Conservation (phyloP, 2,888 invertebrate species). For the Folsomia candida region DNA sequence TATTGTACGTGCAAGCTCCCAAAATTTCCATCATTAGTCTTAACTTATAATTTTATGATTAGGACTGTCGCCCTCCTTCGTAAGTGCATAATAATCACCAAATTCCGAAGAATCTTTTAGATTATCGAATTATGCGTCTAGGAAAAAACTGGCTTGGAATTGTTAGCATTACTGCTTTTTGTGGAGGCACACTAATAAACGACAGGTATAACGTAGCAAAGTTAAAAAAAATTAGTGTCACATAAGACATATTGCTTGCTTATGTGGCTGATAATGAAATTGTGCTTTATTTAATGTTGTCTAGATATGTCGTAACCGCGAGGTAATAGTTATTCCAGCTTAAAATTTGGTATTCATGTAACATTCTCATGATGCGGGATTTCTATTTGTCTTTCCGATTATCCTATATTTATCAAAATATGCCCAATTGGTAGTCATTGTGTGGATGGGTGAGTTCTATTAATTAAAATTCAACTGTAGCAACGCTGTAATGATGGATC, state of each 20-base stretch:
- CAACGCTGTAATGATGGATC: too few relatives aligned
- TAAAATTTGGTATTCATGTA: neutral
- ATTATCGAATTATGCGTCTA: neutral
- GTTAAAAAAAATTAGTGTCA: too few relatives aligned
- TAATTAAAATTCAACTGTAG: neutral
- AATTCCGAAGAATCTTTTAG: neutral
- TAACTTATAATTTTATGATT: too few relatives aligned
- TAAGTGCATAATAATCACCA: neutral
- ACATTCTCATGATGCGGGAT: neutral
- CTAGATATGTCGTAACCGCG: conserved; percentile 27
- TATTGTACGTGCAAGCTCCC: neutral
- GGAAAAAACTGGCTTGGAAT: conserved; percentile 40
- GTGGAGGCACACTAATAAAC: conserved; percentile 40
- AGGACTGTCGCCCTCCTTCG: conserved; percentile 25
- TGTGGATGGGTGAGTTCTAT: conserved; percentile 41
- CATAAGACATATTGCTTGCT: neutral
- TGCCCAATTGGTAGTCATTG: conserved; percentile 42
- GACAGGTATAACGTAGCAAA: conserved; percentile 30
- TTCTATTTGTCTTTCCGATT: conserved; percentile 12
- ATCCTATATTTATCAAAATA: too few relatives aligned
- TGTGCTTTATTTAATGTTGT: too few relatives aligned
- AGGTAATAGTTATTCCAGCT: conserved; percentile 14
- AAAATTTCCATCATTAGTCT: too few relatives aligned
- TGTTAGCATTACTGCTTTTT: conserved; percentile 31
- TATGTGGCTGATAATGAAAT: too few relatives aligned